phyloP scores from a whole-genome alignment of 1,140 invertebrate genomes.

The Achroia grisella region DNA sequence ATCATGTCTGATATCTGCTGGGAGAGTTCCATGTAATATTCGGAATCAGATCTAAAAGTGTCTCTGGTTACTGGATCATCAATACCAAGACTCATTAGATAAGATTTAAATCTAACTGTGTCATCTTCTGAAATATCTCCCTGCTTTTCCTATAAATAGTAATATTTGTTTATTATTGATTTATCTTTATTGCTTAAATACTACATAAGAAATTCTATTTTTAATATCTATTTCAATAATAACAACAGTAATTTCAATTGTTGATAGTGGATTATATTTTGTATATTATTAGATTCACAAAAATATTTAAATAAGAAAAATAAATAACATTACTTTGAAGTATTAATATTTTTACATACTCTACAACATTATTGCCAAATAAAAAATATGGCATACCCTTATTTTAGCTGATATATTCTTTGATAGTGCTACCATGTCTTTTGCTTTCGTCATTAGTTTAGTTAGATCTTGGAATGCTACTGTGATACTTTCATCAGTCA shows the following conservation, averaged over 20 bases:
- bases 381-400: constrained; percentile 74
- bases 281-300: too few species aligned
- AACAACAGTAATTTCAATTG: too few species aligned
- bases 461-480: constrained; percentile 96
- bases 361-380: too few species aligned
- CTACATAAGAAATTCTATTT: too few species aligned
- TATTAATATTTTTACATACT: too few species aligned
- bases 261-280: too few species aligned
- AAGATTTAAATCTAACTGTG: constrained; percentile 96
- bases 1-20: constrained; percentile 90
- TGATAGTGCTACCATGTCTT: constrained; percentile 96
- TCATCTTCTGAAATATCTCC: constrained; percentile 98
- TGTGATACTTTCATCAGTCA: constrained; percentile 92
- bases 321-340: too few species aligned
- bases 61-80: constrained; percentile 97
- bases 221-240: too few species aligned
- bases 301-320: too few species aligned
- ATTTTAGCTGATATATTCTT: constrained; percentile 96
- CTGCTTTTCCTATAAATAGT: constrained; percentile 84
- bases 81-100: constrained; percentile 96
- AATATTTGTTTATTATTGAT: neutral
- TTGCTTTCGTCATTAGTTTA: constrained; percentile 96
- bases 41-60: constrained; percentile 88
- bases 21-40: constrained; percentile 91
- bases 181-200: too few species aligned